Conservation (phyloP, 2,797 vertebrate genomes). For the Onychomys torridus region DNA sequence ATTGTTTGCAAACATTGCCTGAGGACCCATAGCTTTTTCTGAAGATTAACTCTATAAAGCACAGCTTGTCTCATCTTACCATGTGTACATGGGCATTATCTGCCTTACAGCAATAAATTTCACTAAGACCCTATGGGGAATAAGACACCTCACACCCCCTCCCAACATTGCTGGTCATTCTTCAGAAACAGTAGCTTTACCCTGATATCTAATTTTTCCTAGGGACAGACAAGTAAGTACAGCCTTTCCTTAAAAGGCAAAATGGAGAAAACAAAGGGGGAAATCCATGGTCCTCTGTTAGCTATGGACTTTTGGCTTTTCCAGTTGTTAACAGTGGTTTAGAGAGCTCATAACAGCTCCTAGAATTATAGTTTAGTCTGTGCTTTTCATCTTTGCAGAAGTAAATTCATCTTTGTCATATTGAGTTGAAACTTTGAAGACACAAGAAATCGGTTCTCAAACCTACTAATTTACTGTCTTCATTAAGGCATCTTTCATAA, state of each 20-base stretch:
- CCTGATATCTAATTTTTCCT: conserved; percentile 60
- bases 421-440: conserved; percentile 65
- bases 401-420: conserved; percentile 67
- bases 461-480: conserved; percentile 66
- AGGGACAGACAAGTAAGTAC: conserved; percentile 53
- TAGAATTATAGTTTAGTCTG: conserved; percentile 64
- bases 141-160: background rate
- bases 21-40: conserved; percentile 64
- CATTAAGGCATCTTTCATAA: conserved; percentile 53
- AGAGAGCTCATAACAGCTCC: conserved; percentile 44
- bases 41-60: conserved; percentile 70
- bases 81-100: conserved; percentile 68
- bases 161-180: conserved; percentile 42
- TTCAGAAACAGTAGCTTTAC: conserved; percentile 67
- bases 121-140: conserved; percentile 36
- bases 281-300: conserved; percentile 23
- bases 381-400: conserved; percentile 64
- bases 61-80: conserved; percentile 70
- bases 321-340: conserved; percentile 60
- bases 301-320: conserved; percentile 58
- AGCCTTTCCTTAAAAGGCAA: conserved; percentile 57
- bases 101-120: conserved; percentile 67
- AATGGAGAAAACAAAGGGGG: conserved; percentile 46
- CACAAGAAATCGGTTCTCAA: conserved; percentile 60
- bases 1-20: conserved; percentile 72